Percentiles rank a stretch among this genome's conserved stretches.
These are phyloP conservation scores for Fregetta grallaria DNA, from an alignment of 2,113 vertebrate species.

Conservation along the genomic window DNA sequence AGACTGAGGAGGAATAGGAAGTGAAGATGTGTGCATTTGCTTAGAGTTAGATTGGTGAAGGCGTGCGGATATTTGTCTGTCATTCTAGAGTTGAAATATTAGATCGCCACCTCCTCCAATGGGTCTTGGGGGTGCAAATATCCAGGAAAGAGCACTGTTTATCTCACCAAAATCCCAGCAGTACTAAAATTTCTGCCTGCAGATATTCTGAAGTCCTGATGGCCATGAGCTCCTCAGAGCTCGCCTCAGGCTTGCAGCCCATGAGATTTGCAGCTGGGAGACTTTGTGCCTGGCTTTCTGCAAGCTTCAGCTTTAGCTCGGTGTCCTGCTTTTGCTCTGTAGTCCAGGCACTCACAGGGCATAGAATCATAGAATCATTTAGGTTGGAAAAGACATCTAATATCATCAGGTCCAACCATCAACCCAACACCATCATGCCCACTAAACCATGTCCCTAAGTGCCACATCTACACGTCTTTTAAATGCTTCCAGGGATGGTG, in stretches of 20 bases:
- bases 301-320: not conserved
- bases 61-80: not conserved
- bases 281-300: not conserved
- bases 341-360: not conserved
- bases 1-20: not conserved
- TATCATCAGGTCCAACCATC: too few species aligned
- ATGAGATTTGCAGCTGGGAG: not conserved
- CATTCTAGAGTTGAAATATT: not conserved
- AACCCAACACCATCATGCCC: too few species aligned
- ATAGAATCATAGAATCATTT: too few species aligned
- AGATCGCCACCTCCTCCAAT: not conserved
- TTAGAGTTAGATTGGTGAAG: not conserved
- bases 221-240: not conserved
- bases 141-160: not conserved
- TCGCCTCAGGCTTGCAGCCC: not conserved
- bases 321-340: not conserved
- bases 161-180: not conserved
- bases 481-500: too few species aligned
- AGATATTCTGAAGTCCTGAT: not conserved
- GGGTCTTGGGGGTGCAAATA: not conserved
- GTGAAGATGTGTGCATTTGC: not conserved
- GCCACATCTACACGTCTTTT: too few species aligned
- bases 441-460: too few species aligned
- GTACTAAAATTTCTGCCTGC: not conserved
- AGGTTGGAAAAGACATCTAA: too few species aligned